Percentiles rank a stretch among this genome's conserved stretches.
phyloP scores from a whole-genome alignment of 2,797 vertebrate species.

The Fratercula arctica region DNA sequence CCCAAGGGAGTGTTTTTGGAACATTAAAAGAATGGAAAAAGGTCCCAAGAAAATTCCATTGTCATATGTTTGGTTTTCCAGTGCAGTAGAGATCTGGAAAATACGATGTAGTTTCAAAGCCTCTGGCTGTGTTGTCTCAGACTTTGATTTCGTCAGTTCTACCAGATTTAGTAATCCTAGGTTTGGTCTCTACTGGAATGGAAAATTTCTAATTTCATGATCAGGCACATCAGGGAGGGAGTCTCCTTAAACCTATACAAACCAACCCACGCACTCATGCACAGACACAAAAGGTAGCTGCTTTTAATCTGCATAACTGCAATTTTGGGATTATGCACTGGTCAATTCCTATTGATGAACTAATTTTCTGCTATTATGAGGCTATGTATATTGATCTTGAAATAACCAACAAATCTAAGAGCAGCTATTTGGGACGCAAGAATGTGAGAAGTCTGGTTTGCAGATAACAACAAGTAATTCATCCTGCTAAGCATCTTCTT shows the following conservation, averaged over 20 bases:
- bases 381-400: conserved; percentile 58
- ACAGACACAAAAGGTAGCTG: neutral
- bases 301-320: neutral
- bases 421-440: conserved; percentile 57
- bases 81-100: neutral
- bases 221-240: neutral
- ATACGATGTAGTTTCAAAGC: neutral
- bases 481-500: conserved; percentile 68
- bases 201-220: neutral
- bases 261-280: neutral
- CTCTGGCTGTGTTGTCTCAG: neutral
- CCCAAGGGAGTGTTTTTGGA: neutral
- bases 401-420: conserved; percentile 55
- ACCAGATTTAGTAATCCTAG: neutral
- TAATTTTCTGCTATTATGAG: conserved; percentile 68
- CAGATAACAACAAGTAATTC: conserved; percentile 70
- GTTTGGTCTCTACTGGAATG: neutral
- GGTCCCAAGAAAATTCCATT: neutral
- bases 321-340: conserved; percentile 39
- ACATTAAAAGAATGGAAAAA: neutral
- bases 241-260: neutral
- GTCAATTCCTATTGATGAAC: conserved; percentile 64
- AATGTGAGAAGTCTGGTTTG: conserved; percentile 38
- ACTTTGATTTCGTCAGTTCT: neutral
- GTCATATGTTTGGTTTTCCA: neutral